Base-by-base conservation (phyloP, 2,888 invertebrate genomes). In the Parnassius smintheus region DNA sequence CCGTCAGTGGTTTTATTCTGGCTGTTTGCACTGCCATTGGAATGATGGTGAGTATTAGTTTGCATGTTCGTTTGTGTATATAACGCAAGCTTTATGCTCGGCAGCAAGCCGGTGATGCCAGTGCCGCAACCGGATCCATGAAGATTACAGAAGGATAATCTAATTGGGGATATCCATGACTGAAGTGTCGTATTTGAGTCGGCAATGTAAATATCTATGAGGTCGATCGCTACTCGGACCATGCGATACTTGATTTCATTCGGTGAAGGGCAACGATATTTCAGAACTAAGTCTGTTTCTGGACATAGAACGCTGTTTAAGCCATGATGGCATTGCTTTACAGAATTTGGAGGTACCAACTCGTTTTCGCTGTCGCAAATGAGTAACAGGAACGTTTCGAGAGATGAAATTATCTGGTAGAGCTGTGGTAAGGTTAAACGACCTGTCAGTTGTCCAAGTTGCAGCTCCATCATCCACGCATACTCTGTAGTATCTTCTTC, bases 401-500 rank as follows among this genome's bases (percentile, higher is more conserved):
- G 83, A 2, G 97, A 96, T 25, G 97, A 96, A 12, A 97, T 93
- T 9, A 99, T 93, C 77, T 98, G 96, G 77, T 97, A 96, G 0
- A 99, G 80, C 92, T 96, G 98, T 0, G 98, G 97, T 41, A 96
- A 92, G 0, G 98, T 98, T 55, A 99, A 90, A 77, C 97, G 96
- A 0, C 98, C 99, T 41, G 96, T 97, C 13, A 99, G 86, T 82
- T 98, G 98, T 0, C 99, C 99, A 52, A 99, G 85, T 72, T 98
- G 97, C 4, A 98, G 93, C 84, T 99, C 99, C 74, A 99, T 94
- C 73, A 99, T 92, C 99, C 99, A 99, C 0, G 96, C 98, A 82
- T 99, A 99, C 82, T 99, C 99, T 18, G 99, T 87, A 0, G 99
- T 98, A 75, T 99, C 99, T 82, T 98, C 96, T 75, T 98, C 98